phyloP scores from a whole-genome alignment of 1,140 invertebrate genomes.

The Drosophila cardini region DNA sequence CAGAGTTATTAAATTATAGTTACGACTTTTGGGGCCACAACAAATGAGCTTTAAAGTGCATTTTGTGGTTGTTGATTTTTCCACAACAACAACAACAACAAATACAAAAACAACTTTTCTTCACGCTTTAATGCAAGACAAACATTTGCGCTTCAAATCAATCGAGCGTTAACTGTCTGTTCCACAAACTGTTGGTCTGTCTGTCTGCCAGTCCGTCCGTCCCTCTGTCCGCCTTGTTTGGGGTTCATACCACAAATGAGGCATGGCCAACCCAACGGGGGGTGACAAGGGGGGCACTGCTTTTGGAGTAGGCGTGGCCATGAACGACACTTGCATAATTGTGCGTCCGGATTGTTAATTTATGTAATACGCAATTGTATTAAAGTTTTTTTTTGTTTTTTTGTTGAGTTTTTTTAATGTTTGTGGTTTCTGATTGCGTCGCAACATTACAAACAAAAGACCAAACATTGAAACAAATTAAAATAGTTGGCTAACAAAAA shows the following conservation, averaged over 20 bases:
- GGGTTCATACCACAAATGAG: conserved; percentile 66
- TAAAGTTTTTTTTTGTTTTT: conserved; percentile 55
- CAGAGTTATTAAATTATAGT: conserved; percentile 9
- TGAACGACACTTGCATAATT: conserved; percentile 77
- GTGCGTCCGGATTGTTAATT: conserved; percentile 72
- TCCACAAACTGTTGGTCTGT: conserved; percentile 21
- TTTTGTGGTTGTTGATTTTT: conserved; percentile 53
- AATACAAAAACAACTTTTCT: conserved; percentile 26
- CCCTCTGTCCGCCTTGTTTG: conserved; percentile 31
- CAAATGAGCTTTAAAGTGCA: conserved; percentile 52
- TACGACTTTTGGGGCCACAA: conserved; percentile 13
- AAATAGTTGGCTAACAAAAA: conserved; percentile 8
- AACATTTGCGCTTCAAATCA: conserved; percentile 67
- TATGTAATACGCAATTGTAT: conserved; percentile 76
- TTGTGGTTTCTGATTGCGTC: conserved; percentile 32
- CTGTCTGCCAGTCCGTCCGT: neutral
- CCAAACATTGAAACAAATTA: conserved; percentile 29
- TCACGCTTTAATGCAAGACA: conserved; percentile 65
- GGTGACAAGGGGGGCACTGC: neutral
- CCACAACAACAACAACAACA: neutral
- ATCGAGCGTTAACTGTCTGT: conserved; percentile 58
- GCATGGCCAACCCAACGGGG: conserved; percentile 49
- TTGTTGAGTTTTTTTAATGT: conserved; percentile 49
- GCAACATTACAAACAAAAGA: conserved; percentile 44
- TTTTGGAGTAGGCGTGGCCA: conserved; percentile 16